phyloP scores from a whole-genome alignment of 2,113 vertebrate species.

The Tachycineta bicolor region DNA sequence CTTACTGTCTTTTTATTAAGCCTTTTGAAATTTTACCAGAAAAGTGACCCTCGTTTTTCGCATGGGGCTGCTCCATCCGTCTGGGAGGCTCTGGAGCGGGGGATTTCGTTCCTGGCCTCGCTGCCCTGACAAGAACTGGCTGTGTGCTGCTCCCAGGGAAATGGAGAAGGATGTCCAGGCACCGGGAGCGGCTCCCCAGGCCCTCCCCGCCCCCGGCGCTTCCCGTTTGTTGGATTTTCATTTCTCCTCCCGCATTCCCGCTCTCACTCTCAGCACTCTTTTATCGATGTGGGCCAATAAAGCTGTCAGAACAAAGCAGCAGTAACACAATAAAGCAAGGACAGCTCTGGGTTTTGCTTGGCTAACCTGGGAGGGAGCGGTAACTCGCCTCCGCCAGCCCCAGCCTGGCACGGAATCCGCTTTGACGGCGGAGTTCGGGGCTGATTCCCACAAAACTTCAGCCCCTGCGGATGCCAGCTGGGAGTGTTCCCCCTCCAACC shows the following conservation, averaged over 20 bases:
- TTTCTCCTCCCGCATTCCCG: not conserved
- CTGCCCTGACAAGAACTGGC: rapidly evolving
- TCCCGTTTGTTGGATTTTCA: not conserved
- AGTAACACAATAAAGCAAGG: not conserved
- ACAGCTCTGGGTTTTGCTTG: not conserved
- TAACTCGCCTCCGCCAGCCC: not conserved
- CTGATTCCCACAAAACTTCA: not conserved
- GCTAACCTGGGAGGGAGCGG: not conserved
- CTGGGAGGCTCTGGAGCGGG: not conserved
- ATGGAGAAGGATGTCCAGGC: not conserved
- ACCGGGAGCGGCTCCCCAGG: not conserved
- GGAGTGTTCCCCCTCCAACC: rapidly evolving
- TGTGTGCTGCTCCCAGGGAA: not conserved
- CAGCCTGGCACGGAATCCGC: not conserved
- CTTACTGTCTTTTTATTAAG: too few species aligned
- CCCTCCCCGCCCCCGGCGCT: rapidly evolving
- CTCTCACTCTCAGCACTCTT: not conserved
- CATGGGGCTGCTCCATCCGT: not conserved
- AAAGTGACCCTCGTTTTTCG: too few species aligned
- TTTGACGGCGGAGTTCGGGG: rapidly evolving
- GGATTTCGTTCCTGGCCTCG: not conserved
- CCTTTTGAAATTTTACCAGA: too few species aligned
- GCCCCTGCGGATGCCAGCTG: rapidly evolving
- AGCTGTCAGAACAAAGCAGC: not conserved
- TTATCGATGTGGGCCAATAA: not conserved